Base-by-base conservation (phyloP, 2,888 invertebrate genomes). In the Cybosia mesomella region DNA sequence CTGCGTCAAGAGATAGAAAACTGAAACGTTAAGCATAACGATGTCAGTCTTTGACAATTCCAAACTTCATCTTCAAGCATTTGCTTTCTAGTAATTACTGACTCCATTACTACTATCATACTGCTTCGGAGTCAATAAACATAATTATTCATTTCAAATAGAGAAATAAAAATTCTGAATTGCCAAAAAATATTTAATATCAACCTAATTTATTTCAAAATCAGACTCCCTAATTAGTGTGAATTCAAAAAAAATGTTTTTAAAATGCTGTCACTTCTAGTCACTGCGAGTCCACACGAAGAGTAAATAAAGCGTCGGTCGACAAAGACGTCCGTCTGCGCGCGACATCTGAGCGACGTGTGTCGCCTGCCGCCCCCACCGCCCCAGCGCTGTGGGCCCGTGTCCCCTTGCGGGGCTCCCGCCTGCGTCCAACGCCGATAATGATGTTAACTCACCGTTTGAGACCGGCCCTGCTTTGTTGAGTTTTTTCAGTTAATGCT, bases 271-370 rank as follows among this genome's bases (percentile, higher is more conserved):
- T 89, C 93, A 89, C 90, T 87, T 93, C 93, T 94, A 91, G 86
- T 82, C 85, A 81, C 84, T 82, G 84, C 87, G 89, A 87, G 90
- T 78, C 81, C 67, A 77, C 85, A 89, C 84, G 83, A 79, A 78
- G 89, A 90, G 90, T 91, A 92, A 94, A 94, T 93, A 94, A 93
- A 93, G 91, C 93, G 91, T 84, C 90, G 92, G 89, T 87, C 91
- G 92, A 94, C 94, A 94, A 94, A 94, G 94, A 94, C 94, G 94
- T 94, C 92, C 92, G 93, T 94, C 94, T 94, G 94, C 82, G 88
- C 87, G 91, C 91, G 94, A 94, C 94, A 92, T 92, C 91, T 94
- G 94, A 94, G 94, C 92, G 94, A 93, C 93, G 92, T 92, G 92
- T 92, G 94, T 92, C 93, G 89, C 91, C 90, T 88, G 87, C 84